A percentile compares a stretch with the other conserved stretches of the same genome.
phyloP scores from a whole-genome alignment of 92 coral and sea anemone species.

The Diadumene lineata region DNA sequence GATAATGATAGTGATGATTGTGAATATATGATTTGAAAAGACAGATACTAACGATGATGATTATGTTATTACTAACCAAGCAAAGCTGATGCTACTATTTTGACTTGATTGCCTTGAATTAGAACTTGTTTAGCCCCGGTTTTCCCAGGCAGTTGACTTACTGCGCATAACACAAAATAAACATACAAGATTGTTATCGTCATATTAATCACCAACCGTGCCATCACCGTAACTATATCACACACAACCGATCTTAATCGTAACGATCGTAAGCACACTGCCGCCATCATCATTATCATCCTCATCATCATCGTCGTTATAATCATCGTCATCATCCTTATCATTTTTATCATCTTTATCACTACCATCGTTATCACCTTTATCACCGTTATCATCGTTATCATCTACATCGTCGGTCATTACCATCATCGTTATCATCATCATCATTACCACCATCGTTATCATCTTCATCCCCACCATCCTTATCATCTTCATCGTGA shows the following conservation, averaged over 20 bases:
- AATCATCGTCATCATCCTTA: background rate
- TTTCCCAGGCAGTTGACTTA: slow-evolving; percentile 96
- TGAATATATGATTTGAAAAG: too few relatives aligned
- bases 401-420: background rate
- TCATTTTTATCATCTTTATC: background rate
- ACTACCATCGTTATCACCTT: background rate
- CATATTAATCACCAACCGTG: too few relatives aligned
- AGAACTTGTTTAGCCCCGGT: slow-evolving; percentile 83
- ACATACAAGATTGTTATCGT: too few relatives aligned
- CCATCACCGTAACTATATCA: too few relatives aligned
- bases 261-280: too few relatives aligned
- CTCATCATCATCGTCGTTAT: background rate
- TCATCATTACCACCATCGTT: background rate
- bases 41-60: too few relatives aligned
- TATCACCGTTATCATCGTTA: background rate
- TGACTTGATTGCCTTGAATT: slow-evolving; percentile 90
- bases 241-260: too few relatives aligned
- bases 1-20: too few relatives aligned
- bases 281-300: background rate
- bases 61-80: slow-evolving; percentile 60
- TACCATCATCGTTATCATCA: background rate
- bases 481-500: background rate
- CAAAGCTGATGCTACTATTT: slow-evolving; percentile 72
- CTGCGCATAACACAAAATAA: too few relatives aligned
- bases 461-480: background rate